These are phyloP conservation scores for Rhodinocichla rosea DNA, from an alignment of 2,113 vertebrate genomes.

Conservation along the genomic window DNA sequence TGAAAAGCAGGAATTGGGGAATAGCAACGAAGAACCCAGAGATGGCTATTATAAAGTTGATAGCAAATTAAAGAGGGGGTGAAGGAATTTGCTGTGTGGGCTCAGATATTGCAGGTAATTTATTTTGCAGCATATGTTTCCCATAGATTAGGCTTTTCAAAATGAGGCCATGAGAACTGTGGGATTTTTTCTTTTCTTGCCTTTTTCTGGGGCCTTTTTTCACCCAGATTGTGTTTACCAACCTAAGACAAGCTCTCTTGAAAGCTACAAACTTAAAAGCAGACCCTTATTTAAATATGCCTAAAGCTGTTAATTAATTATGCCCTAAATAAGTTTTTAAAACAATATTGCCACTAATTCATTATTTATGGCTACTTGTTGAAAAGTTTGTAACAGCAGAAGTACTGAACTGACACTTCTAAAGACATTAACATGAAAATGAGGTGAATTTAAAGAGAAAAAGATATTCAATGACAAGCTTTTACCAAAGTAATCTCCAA, in stretches of 20 bases:
- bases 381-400: slow-evolving; percentile 74
- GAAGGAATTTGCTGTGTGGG: neutral
- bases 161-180: neutral
- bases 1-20: slow-evolving; percentile 68
- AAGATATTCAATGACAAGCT: slow-evolving; percentile 43
- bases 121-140: slow-evolving; percentile 39
- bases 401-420: slow-evolving; percentile 76
- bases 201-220: neutral
- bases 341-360: slow-evolving; percentile 75
- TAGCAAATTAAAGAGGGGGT: slow-evolving; percentile 43
- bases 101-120: slow-evolving; percentile 45
- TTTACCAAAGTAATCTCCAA: slow-evolving; percentile 66
- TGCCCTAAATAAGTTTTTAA: slow-evolving; percentile 76
- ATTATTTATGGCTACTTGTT: slow-evolving; percentile 82
- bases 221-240: slow-evolving; percentile 1
- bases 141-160: slow-evolving; percentile 27
- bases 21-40: slow-evolving; percentile 57
- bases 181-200: neutral
- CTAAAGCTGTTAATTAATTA: slow-evolving; percentile 80
- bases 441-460: slow-evolving; percentile 63
- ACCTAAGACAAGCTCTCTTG: neutral
- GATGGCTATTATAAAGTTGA: slow-evolving; percentile 49
- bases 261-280: slow-evolving; percentile 50
- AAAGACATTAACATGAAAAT: slow-evolving; percentile 75
- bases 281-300: slow-evolving; percentile 63